Conservation (phyloP, 2,888 invertebrate genomes). For the Phortica okadai region DNA sequence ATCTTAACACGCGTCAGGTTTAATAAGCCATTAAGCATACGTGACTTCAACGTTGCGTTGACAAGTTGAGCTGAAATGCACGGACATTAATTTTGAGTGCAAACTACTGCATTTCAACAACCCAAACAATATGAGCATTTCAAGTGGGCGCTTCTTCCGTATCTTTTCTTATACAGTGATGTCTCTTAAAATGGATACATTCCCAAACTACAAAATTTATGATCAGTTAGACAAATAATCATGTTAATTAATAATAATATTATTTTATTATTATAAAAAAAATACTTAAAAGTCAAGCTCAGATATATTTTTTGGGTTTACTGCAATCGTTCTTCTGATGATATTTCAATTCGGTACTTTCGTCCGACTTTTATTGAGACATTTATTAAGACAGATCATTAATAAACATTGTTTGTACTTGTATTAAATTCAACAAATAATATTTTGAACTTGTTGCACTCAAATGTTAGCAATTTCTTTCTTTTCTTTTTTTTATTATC, state of each 20-base stretch:
- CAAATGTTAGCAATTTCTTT: conserved; percentile 37
- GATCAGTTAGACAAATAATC: too few species aligned
- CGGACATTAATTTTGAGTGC: not conserved
- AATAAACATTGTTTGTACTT: not conserved
- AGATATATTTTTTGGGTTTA: not conserved
- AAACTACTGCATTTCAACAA: too few species aligned
- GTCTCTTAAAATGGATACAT: too few species aligned
- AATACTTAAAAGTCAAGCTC: too few species aligned
- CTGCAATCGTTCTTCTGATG: not conserved
- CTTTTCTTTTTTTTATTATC: conserved; percentile 45
- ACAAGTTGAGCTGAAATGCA: not conserved
- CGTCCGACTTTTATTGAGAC: not conserved
- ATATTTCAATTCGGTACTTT: not conserved
- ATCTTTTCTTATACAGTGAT: too few species aligned
- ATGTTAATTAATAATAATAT: too few species aligned
- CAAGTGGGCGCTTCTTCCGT: too few species aligned
- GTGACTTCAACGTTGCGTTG: not conserved
- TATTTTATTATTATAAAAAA: too few species aligned
- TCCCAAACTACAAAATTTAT: too few species aligned
- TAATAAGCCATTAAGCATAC: conserved; percentile 15
- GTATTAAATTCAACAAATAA: too few species aligned
- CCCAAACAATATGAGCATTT: too few species aligned
- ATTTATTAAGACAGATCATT: not conserved
- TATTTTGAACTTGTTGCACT: too few species aligned
- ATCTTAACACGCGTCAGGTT: conserved; percentile 13